These are phyloP conservation scores for Sebastes diploproa DNA, from an alignment of 2,797 vertebrate species.

Conservation along the genomic window DNA sequence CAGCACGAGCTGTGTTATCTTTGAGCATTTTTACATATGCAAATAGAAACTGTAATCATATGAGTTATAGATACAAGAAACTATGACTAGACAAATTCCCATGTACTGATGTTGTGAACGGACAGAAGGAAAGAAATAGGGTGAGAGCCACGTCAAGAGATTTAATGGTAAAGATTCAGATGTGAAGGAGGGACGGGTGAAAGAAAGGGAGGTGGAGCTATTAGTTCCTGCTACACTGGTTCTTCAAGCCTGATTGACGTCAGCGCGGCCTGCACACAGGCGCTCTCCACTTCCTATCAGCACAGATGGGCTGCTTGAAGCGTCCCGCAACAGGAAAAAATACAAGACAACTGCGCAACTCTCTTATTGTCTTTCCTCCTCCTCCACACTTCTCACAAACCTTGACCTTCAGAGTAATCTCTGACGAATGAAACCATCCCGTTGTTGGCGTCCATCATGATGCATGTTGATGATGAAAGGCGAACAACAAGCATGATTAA, in stretches of 20 bases:
- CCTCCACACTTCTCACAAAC: slow-evolving; percentile 65
- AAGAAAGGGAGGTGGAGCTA: slow-evolving; percentile 46
- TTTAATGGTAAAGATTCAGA: slow-evolving; percentile 6
- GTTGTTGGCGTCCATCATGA: slow-evolving; percentile 16
- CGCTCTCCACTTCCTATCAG: slow-evolving; percentile 77
- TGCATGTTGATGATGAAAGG: slow-evolving; percentile 14
- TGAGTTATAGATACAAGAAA: slow-evolving; percentile 2
- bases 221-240: slow-evolving; percentile 78
- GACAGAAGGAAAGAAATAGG: not conserved
- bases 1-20: not conserved
- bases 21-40: not conserved
- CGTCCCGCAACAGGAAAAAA: slow-evolving; percentile 70
- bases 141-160: slow-evolving; percentile 1
- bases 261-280: slow-evolving; percentile 68
- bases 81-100: not conserved
- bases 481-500: slow-evolving; percentile 35
- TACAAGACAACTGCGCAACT: slow-evolving; percentile 54
- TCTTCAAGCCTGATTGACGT: slow-evolving; percentile 81
- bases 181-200: slow-evolving; percentile 31
- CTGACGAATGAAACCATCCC: slow-evolving; percentile 28
- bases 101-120: not conserved
- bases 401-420: slow-evolving; percentile 61
- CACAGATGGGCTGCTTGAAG: slow-evolving; percentile 69
- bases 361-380: slow-evolving; percentile 75
- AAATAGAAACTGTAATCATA: slow-evolving; percentile 1